These are phyloP conservation scores for Stenopsyche tienmushanensis DNA, from an alignment of 1,140 invertebrate genomes.

Conservation along the genomic window DNA sequence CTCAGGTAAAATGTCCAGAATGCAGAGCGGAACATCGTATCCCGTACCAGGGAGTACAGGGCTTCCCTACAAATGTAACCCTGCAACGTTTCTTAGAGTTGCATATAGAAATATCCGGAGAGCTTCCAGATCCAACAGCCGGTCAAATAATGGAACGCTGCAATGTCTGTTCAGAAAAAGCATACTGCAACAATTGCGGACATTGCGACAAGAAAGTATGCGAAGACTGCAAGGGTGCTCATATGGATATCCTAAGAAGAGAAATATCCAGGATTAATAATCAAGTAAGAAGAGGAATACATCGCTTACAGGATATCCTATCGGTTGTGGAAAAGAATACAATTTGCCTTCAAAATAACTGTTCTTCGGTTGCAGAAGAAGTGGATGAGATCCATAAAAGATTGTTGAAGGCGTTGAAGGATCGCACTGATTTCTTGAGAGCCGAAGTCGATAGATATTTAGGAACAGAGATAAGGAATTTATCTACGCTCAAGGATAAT, in stretches of 20 bases:
- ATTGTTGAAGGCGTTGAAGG: conserved; percentile 87
- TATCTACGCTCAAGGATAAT: conserved; percentile 87
- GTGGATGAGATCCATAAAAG: conserved; percentile 89
- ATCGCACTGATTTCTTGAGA: conserved; percentile 84
- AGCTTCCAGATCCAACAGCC: conserved; percentile 82
- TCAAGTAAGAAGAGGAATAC: conserved; percentile 83
- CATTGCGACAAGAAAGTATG: conserved; percentile 95
- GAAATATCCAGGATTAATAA: conserved; percentile 94
- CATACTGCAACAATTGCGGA: conserved; percentile 82
- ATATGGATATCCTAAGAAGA: conserved; percentile 91
- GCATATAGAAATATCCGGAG: conserved; percentile 91
- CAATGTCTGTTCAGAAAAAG: conserved; percentile 92
- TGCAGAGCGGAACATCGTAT: conserved; percentile 96
- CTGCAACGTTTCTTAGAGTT: conserved; percentile 92
- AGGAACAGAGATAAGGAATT: conserved; percentile 76
- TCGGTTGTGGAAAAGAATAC: conserved; percentile 84
- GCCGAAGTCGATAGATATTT: conserved; percentile 88
- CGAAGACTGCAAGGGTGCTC: conserved; percentile 87
- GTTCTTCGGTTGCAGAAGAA: conserved; percentile 83
- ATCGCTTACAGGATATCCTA: conserved; percentile 82
- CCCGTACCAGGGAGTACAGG: conserved; percentile 93
- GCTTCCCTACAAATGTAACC: conserved; percentile 95
- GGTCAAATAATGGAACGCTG: conserved; percentile 82
- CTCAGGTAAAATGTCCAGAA: conserved; percentile 96
- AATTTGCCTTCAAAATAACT: conserved; percentile 79